Percentiles rank a stretch among this genome's conserved stretches.
These are phyloP conservation scores for Sebastes cheni DNA, from an alignment of 2,797 vertebrate species.

Conservation along the genomic window DNA sequence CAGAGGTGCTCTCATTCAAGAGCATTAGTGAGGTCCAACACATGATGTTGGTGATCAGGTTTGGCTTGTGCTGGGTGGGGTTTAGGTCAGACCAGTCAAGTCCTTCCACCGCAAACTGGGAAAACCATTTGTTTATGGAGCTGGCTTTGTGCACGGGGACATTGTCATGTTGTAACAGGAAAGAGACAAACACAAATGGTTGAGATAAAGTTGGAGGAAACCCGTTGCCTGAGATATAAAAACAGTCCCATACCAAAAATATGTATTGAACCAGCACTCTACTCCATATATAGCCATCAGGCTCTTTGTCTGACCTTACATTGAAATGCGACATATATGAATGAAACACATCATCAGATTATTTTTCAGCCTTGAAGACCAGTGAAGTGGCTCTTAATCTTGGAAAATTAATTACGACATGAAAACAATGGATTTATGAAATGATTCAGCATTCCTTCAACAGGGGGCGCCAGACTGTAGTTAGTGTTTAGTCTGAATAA, in stretches of 20 bases:
- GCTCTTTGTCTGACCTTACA: neutral
- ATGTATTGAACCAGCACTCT: neutral
- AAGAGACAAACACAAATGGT: neutral
- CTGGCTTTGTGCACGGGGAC: neutral
- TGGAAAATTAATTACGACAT: neutral
- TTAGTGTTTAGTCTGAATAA: neutral
- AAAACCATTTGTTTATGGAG: neutral
- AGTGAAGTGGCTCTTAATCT: neutral
- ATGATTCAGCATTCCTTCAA: conserved; percentile 5
- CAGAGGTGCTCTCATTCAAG: neutral
- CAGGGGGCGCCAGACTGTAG: conserved; percentile 61
- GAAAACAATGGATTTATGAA: neutral
- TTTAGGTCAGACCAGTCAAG: neutral
- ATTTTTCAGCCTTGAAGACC: too few species aligned
- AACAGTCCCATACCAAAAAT: neutral
- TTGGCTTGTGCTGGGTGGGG: neutral
- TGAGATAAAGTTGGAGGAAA: neutral
- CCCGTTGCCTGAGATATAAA: neutral
- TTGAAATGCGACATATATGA: neutral
- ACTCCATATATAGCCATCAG: neutral
- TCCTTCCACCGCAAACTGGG: neutral
- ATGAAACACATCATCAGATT: neutral
- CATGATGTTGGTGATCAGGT: neutral
- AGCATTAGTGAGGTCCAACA: neutral
- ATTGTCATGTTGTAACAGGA: neutral